Evolutionary conservation across 2,113 vertebrate species (phyloP).

Genomic region (Peromyscus maniculatus): DNA sequence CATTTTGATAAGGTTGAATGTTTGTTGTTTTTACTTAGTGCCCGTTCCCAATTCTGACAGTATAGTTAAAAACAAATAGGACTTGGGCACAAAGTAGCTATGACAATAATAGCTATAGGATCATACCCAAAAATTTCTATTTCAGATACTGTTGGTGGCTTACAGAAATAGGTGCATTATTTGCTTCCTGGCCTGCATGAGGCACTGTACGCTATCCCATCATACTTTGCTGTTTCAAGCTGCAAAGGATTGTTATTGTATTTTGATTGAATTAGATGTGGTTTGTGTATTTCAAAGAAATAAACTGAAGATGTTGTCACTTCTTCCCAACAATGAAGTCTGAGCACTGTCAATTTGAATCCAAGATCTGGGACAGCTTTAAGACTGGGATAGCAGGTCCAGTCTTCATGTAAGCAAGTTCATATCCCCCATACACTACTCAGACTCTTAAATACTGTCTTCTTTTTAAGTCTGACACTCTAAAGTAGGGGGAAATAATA

Average conservation of each 20-base stretch:
- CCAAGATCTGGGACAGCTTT: neutral
- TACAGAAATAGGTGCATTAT: neutral
- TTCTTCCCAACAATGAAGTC: neutral
- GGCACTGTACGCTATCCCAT: neutral
- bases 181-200: neutral
- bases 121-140: neutral
- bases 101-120: neutral
- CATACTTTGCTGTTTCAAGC: neutral
- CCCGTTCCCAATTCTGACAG: neutral
- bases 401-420: neutral
- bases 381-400: neutral
- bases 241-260: neutral
- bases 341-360: neutral
- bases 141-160: neutral
- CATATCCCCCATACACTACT: neutral
- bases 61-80: neutral
- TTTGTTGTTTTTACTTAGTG: neutral
- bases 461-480: neutral
- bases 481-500: neutral
- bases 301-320: neutral
- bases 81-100: neutral
- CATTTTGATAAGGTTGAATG: neutral
- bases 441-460: neutral
- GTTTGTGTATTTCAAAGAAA: neutral
- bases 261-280: conserved; percentile 8